Evolutionary conservation across 2,797 vertebrate genomes (phyloP).

Genomic region (Cebuella pygmaea): DNA sequence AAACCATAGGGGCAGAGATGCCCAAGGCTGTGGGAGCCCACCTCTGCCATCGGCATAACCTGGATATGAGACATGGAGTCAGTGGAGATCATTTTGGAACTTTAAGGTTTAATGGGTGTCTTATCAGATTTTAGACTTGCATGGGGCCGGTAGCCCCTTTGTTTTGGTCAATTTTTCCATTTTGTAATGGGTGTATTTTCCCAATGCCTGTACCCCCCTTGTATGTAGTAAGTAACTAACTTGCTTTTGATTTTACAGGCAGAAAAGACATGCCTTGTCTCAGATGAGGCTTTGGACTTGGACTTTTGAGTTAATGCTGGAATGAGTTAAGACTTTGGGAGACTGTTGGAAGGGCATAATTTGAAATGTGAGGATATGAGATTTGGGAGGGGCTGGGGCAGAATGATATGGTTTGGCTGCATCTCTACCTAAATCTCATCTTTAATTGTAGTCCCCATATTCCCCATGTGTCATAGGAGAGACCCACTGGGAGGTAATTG

Average conservation of each 20-base stretch:
- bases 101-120: neutral
- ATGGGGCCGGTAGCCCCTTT: neutral
- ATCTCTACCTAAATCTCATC: neutral
- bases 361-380: neutral
- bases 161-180: neutral
- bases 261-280: neutral
- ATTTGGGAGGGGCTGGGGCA: neutral
- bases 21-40: neutral
- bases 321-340: neutral
- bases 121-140: neutral
- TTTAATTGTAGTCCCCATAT: neutral
- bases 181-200: neutral
- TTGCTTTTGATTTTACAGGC: neutral
- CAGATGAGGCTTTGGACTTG: neutral
- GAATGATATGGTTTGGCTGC: neutral
- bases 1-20: neutral
- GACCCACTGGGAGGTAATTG: neutral
- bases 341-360: neutral
- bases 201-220: neutral
- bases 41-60: neutral
- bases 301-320: neutral
- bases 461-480: neutral
- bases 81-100: neutral
- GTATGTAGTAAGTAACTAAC: neutral
- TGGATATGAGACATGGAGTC: neutral